Percentiles rank a stretch among this genome's conserved stretches.
phyloP scores from a whole-genome alignment of 2,113 vertebrate species.

The Eleginops maclovinus region DNA sequence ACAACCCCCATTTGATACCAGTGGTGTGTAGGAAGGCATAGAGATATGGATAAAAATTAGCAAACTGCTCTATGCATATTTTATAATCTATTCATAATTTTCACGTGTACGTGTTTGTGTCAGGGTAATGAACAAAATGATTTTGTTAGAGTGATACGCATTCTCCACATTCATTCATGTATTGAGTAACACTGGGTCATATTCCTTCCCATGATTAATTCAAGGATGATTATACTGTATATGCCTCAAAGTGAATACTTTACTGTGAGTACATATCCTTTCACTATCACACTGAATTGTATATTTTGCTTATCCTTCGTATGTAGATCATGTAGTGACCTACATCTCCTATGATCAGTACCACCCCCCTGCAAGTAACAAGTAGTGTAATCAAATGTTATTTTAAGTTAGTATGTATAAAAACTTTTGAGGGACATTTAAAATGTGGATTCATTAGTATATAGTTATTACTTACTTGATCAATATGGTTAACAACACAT shows the following conservation, averaged over 20 bases:
- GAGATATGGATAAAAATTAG: conserved; percentile 80
- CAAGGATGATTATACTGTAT: conserved; percentile 43
- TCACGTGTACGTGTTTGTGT: conserved; percentile 46
- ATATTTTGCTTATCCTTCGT: conserved; percentile 2
- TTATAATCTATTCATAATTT: conserved; percentile 72
- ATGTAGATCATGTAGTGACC: conserved; percentile 19
- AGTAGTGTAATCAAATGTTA: conserved; percentile 3
- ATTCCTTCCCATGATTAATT: conserved; percentile 59
- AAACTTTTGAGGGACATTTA: not conserved
- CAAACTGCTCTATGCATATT: conserved; percentile 73
- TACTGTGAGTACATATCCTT: conserved; percentile 8
- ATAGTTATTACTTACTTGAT: not conserved
- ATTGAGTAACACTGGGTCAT: conserved; percentile 34
- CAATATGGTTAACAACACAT: not conserved
- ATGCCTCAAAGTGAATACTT: conserved; percentile 57
- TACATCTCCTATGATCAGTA: conserved; percentile 7
- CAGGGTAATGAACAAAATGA: conserved; percentile 40
- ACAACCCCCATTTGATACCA: conserved; percentile 84
- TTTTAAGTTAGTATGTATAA: not conserved
- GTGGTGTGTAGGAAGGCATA: conserved; percentile 83
- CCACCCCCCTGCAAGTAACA: not conserved
- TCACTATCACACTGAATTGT: conserved; percentile 4
- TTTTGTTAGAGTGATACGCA: conserved; percentile 16
- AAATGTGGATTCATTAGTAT: not conserved
- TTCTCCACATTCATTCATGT: conserved; percentile 51